These are phyloP conservation scores for Sorex araneus DNA, from an alignment of 2,113 vertebrate genomes.

Conservation along the genomic window DNA sequence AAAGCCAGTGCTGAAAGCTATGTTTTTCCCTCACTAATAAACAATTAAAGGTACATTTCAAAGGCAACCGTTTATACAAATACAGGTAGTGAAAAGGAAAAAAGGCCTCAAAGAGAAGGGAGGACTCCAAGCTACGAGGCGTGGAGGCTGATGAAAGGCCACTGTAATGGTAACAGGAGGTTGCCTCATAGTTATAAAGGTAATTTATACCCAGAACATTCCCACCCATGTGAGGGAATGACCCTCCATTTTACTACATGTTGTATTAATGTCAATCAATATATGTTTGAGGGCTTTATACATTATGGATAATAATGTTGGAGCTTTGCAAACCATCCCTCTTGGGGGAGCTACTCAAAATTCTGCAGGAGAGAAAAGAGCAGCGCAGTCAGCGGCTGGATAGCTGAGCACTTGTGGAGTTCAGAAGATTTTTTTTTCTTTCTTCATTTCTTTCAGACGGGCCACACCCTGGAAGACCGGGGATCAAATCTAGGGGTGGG, in stretches of 20 bases:
- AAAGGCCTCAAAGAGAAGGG: conserved; percentile 56
- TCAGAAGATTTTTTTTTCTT: neutral
- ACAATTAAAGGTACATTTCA: conserved; percentile 71
- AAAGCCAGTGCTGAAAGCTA: conserved; percentile 60
- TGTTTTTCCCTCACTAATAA: conserved; percentile 55
- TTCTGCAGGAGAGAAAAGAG: conserved; percentile 56
- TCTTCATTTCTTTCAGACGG: neutral
- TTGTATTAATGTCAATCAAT: conserved; percentile 85
- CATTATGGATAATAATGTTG: conserved; percentile 81
- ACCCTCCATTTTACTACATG: conserved; percentile 84
- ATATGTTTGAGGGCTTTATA: conserved; percentile 83
- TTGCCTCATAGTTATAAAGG: conserved; percentile 79
- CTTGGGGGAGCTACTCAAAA: conserved; percentile 73
- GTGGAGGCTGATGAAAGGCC: conserved; percentile 73
- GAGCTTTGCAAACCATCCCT: conserved; percentile 78
- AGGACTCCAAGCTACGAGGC: conserved; percentile 41
- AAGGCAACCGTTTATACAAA: conserved; percentile 64
- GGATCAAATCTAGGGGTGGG: too few species aligned
- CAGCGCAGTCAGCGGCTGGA: neutral
- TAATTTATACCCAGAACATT: conserved; percentile 82
- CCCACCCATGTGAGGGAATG: conserved; percentile 79
- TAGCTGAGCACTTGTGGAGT: neutral
- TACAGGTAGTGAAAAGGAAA: conserved; percentile 52
- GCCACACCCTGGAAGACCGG: neutral
- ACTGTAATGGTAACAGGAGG: conserved; percentile 61